Percentiles rank a stretch among this genome's conserved stretches.
These are phyloP conservation scores for Ennomos quercinarius DNA, from an alignment of 2,888 invertebrate species.

Conservation along the genomic window DNA sequence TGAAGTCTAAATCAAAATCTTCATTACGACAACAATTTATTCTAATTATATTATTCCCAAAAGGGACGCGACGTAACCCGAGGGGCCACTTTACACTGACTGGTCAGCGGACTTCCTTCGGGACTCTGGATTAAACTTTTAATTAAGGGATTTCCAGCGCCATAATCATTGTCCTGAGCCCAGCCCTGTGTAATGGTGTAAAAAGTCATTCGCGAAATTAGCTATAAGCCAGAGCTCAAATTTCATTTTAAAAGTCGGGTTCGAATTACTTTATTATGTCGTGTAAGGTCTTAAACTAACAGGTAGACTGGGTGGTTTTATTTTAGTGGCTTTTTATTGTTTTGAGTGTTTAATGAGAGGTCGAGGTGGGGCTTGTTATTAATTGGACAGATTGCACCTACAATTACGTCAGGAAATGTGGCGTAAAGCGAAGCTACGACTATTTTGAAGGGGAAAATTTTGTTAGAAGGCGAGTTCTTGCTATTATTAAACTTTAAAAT, in stretches of 20 bases:
- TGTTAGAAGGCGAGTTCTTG: too few relatives aligned
- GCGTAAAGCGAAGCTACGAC: too few relatives aligned
- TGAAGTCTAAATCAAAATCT: too few relatives aligned
- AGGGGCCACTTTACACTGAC: conserved; percentile 44
- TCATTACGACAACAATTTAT: too few relatives aligned
- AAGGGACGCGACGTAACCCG: conserved; percentile 16
- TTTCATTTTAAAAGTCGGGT: conserved; percentile 39
- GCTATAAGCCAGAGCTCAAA: conserved; percentile 39
- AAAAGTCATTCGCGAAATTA: conserved; percentile 60
- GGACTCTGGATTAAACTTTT: conserved; percentile 72
- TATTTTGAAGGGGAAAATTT: too few relatives aligned
- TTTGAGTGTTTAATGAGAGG: conserved; percentile 10
- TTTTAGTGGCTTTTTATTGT: conserved; percentile 7
- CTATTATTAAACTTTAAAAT: too few relatives aligned
- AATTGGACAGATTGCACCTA: conserved; percentile 8
- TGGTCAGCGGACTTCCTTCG: conserved; percentile 56
- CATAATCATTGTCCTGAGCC: conserved; percentile 63
- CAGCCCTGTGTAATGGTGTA: conserved; percentile 54
- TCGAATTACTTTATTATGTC: conserved; percentile 37
- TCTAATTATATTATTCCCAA: conserved; percentile 2
- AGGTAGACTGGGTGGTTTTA: conserved; percentile 15
- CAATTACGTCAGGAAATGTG: neutral
- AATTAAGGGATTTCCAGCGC: conserved; percentile 72
- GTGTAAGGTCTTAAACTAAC: conserved; percentile 39
- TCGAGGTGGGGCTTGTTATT: conserved; percentile 2